Evolutionary conservation across 2,113 vertebrate genomes (phyloP), one percentile per base, ranked within the genome.

Genomic region (Zosterops japonicus): DNA sequence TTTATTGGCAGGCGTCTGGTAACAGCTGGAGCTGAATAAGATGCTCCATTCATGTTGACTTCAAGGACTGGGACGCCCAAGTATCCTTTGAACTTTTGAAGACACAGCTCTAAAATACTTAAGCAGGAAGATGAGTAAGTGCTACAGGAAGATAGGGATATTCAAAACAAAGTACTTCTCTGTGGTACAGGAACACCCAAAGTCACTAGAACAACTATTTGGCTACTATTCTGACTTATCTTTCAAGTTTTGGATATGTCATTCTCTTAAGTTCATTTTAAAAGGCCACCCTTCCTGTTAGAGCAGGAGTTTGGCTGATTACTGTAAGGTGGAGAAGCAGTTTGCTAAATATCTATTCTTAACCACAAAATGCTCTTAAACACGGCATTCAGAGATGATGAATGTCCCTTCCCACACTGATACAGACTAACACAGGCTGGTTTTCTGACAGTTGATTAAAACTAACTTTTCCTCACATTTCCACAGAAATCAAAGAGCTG

Each of bases 401-500:
- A 50, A 36, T 89, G 41, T 77, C 35, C 22, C 29, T 90, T 69
- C 52, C 49, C 35, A 56, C 46, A 8, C 46, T 22, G 22, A n/a
- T 56, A 52, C 8, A 52, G 24, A 50, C 33, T 74, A 63, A 52
- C 31, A 59, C 7, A 35, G 59, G 8, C 39, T 83, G 44, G 2
- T 88, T 74, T 80, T 81, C 53, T 78, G 14, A 35, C 27, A 3
- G 6, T 12, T 79, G 29, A 24, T 76, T 77, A 95, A 91, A 97
- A 52, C 2, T 3, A 63, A 11, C 15, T 92, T 92, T 27, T 88
- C 89, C 19, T 68, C n/a, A 36, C 28, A 49, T 91, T 74, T 68
- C 80, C 64, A 89, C 98, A 99, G 99, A 99, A 98, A 96, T 99
- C 93, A 98, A 99, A 94, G 99, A 99, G 97, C 97, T 99, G 96